Conservation (phyloP, 1,140 invertebrate genomes). For the Drosophila sp. region DNA sequence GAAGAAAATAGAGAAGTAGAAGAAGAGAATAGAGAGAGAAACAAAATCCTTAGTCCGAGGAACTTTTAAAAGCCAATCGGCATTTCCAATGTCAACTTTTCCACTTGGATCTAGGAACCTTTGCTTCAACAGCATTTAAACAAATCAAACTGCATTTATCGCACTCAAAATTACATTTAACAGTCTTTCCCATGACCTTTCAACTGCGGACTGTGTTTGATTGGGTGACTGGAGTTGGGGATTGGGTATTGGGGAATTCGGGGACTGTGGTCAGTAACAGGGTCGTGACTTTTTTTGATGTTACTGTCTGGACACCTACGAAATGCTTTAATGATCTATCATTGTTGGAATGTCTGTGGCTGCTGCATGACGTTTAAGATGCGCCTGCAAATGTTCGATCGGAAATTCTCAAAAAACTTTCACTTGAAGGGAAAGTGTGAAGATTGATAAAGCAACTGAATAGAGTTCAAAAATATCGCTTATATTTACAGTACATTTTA, state of each 20-base stretch:
- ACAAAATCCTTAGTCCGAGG: background rate
- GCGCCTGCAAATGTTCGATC: constrained; percentile 23
- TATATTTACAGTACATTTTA: background rate
- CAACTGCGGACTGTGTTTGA: background rate
- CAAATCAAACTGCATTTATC: constrained; percentile 36
- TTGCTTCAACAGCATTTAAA: background rate
- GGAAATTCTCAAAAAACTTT: constrained; percentile 39
- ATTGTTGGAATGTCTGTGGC: constrained; percentile 38
- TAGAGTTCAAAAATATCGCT: background rate
- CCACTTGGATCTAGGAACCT: background rate
- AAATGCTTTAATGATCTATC: constrained; percentile 52
- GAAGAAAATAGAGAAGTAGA: constrained; percentile 1
- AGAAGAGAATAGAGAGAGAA: background rate
- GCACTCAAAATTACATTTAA: constrained; percentile 25
- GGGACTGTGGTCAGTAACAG: constrained; percentile 21
- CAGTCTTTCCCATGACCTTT: constrained; percentile 40
- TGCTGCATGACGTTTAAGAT: constrained; percentile 6
- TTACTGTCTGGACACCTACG: constrained; percentile 24
- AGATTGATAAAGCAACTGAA: constrained; percentile 15
- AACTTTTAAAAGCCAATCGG: background rate
- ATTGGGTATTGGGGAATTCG: constrained; percentile 1
- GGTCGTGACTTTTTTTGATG: constrained; percentile 41
- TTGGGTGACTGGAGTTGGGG: background rate
- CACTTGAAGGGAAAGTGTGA: constrained; percentile 44
- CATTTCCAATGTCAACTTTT: constrained; percentile 18